These are phyloP conservation scores for Drosophila sp. DNA, from an alignment of 1,140 invertebrate genomes.

Conservation along the genomic window DNA sequence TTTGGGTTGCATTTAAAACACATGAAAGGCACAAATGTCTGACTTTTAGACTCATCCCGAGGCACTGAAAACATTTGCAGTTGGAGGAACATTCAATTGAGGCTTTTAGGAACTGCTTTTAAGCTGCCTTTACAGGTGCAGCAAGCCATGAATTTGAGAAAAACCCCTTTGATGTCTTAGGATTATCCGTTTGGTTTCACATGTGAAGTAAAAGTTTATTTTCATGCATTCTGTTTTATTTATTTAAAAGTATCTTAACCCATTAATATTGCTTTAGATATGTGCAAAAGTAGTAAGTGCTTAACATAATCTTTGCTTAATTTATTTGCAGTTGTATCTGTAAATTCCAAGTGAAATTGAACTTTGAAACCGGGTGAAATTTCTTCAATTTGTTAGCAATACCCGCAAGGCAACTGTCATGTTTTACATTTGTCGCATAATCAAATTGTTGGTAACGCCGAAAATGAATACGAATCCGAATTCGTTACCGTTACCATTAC, in stretches of 20 bases:
- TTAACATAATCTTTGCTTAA: neutral
- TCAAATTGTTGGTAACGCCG: constrained; percentile 46
- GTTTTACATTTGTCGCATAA: constrained; percentile 57
- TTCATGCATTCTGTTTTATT: neutral
- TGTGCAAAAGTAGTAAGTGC: too few relatives aligned
- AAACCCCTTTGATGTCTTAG: constrained; percentile 2
- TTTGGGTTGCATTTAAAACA: too few relatives aligned
- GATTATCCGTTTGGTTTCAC: neutral
- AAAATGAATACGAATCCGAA: constrained; percentile 20
- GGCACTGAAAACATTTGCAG: neutral
- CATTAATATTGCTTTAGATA: too few relatives aligned
- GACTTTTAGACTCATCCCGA: neutral
- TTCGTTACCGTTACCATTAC: too few relatives aligned
- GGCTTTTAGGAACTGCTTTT: neutral
- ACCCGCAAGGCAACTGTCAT: constrained; percentile 47
- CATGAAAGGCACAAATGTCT: neutral
- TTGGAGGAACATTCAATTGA: neutral
- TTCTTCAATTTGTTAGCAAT: constrained; percentile 2
- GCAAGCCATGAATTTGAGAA: constrained; percentile 3
- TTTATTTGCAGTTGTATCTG: too few relatives aligned
- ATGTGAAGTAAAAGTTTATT: neutral
- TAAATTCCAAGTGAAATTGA: neutral
- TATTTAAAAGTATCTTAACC: too few relatives aligned
- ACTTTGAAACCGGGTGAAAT: neutral
- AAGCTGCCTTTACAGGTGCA: neutral